A percentile compares a stretch with the other conserved stretches of the same genome.
These are phyloP conservation scores for Gavia stellata DNA, from an alignment of 2,113 vertebrate genomes.

Conservation along the genomic window DNA sequence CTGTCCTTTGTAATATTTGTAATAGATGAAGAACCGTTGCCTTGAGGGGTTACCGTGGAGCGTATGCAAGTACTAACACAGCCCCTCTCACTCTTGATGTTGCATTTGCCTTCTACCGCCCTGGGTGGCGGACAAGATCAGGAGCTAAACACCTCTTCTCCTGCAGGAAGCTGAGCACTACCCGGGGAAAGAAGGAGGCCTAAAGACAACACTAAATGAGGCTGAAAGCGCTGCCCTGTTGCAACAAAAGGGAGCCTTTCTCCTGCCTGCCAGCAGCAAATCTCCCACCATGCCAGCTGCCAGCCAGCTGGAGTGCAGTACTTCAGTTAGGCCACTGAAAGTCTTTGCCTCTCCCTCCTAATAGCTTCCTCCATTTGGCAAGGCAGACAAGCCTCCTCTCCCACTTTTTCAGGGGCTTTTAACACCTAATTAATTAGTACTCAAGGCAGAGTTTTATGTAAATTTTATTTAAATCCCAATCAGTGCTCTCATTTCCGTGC, in stretches of 20 bases:
- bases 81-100: neutral
- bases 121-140: neutral
- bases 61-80: neutral
- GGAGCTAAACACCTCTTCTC: neutral
- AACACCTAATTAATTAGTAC: conserved; percentile 65
- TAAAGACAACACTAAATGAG: neutral
- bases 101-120: neutral
- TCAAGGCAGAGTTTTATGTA: conserved; percentile 67
- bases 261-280: neutral
- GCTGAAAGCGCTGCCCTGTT: neutral
- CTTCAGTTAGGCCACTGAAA: neutral
- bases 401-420: conserved; percentile 15
- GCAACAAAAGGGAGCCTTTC: neutral
- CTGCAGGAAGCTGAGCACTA: neutral
- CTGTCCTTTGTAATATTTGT: neutral
- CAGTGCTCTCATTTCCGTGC: conserved; percentile 64
- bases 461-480: conserved; percentile 74
- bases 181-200: rapidly evolving
- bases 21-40: neutral
- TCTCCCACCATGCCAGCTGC: rapidly evolving
- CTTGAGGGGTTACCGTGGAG: neutral
- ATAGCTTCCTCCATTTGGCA: neutral
- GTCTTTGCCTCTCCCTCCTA: neutral
- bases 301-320: rapidly evolving
- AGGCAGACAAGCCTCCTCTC: neutral